These are phyloP conservation scores for Mimachlamys varia DNA, from an alignment of 2,888 invertebrate genomes.

Conservation along the genomic window DNA sequence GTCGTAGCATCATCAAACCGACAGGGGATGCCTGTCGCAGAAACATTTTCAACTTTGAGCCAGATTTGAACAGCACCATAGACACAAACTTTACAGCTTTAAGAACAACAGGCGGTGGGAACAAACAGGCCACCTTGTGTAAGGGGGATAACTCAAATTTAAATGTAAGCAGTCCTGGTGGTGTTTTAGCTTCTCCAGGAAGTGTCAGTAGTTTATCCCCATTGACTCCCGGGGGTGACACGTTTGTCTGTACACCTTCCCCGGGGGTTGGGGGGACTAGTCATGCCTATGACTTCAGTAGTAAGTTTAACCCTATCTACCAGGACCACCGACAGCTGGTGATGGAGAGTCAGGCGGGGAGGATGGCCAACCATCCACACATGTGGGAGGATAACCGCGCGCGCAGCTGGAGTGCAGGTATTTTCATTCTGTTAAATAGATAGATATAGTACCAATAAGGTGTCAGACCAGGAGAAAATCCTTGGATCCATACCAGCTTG, in stretches of 20 bases:
- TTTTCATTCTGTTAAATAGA: neutral
- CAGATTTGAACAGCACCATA: constrained; percentile 75
- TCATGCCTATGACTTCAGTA: constrained; percentile 67
- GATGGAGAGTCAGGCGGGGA: constrained; percentile 53
- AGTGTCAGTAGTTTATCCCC: neutral
- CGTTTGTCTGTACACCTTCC: neutral
- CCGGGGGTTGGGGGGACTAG: neutral
- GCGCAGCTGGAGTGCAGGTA: constrained; percentile 74
- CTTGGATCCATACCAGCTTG: too few relatives aligned
- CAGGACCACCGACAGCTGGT: constrained; percentile 68
- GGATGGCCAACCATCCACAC: neutral
- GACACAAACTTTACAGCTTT: constrained; percentile 73
- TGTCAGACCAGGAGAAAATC: too few relatives aligned
- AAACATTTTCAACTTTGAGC: constrained; percentile 50
- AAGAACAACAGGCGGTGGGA: neutral
- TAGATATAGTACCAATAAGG: too few relatives aligned
- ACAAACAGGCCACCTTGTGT: neutral
- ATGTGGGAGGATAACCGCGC: constrained; percentile 52
- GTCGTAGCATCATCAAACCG: neutral
- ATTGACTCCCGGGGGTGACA: neutral
- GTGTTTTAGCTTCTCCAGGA: neutral
- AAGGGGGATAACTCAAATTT: constrained; percentile 7
- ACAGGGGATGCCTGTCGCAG: neutral
- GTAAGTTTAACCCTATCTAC: constrained; percentile 69
- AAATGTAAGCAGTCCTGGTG: neutral